Evolutionary conservation across 2,113 vertebrate species (phyloP), one percentile per base, ranked within the genome.

Genomic region (Nothocercus nigrocapillus): DNA sequence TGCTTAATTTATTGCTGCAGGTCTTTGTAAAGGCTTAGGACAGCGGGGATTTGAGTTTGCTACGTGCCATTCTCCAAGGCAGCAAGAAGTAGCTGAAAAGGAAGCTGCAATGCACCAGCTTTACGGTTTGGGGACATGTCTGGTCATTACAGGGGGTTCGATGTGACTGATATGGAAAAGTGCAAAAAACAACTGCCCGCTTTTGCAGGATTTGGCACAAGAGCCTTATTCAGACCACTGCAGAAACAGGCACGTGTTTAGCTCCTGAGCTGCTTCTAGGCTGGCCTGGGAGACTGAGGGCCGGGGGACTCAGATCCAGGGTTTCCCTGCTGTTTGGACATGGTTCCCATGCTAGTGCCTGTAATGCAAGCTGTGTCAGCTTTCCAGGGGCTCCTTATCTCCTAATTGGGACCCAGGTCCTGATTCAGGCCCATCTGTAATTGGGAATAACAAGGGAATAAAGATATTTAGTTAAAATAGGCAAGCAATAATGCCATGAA

Each of bases 391-490:
- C 34, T 90, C 56, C 32, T 56, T 79, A 85, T 63, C 38, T 82
- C 22, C 53, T 93, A 88, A 91, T 73, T 85, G 72, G 51, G 44
- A 89, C 20, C 34, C 6, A 58, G 49, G 24, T 77, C n/a, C 36
- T 77, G 30, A 38, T 93, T 94, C 85, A 84, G 44, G 51, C 68
- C 63, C 16, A 61, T 49, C 27, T 67, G 44, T 92, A 81, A 80
- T 19, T 59, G 9, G 54, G n/a, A 80, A 58, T 86, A 78, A 83
- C 21, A 27, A 83, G 81, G 70, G 27, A 84, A 88, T 84, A 54
- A 90, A 56, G 59, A 32, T 90, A 81, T 70, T 56, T 4, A 86
- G 20, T 90, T 89, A 89, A 95, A 90, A 88, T 5, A 93, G 72
- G 73, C 77, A 74, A 77, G 61, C 56, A 70, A 59, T 59, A 88